Conservation (phyloP, 2,797 vertebrate species). For the Gadopsis bispinosus region DNA sequence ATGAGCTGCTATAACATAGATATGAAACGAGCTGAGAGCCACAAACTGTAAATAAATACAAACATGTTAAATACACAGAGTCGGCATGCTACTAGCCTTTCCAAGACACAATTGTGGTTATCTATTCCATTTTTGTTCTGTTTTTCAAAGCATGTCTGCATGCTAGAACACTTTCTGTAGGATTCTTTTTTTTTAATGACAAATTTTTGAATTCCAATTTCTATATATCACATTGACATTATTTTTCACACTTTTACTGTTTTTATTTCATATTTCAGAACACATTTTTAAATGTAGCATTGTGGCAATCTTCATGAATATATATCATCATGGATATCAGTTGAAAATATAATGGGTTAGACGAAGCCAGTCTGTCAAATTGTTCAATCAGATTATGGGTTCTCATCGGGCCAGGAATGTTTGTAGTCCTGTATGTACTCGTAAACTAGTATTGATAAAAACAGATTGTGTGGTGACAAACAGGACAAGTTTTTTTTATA, state of each 20-base stretch:
- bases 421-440: too few relatives aligned
- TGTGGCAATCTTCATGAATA: too few relatives aligned
- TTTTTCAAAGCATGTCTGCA: neutral
- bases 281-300: neutral
- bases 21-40: constrained; percentile 39
- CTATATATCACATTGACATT: too few relatives aligned
- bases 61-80: constrained; percentile 16
- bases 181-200: too few relatives aligned
- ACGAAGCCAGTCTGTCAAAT: too few relatives aligned
- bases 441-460: neutral
- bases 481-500: neutral
- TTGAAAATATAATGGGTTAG: too few relatives aligned
- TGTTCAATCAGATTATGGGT: too few relatives aligned
- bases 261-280: neutral
- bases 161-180: too few relatives aligned
- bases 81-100: constrained; percentile 13
- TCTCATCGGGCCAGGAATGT: too few relatives aligned
- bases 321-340: too few relatives aligned
- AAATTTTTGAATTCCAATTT: too few relatives aligned
- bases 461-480: neutral
- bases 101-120: neutral
- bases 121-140: neutral
- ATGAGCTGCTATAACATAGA: constrained; percentile 25
- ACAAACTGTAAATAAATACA: constrained; percentile 3
- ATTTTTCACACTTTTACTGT: neutral